Evolutionary conservation across 2,888 invertebrate genomes (phyloP).

Genomic region (Drosophila subsilvestris): DNA sequence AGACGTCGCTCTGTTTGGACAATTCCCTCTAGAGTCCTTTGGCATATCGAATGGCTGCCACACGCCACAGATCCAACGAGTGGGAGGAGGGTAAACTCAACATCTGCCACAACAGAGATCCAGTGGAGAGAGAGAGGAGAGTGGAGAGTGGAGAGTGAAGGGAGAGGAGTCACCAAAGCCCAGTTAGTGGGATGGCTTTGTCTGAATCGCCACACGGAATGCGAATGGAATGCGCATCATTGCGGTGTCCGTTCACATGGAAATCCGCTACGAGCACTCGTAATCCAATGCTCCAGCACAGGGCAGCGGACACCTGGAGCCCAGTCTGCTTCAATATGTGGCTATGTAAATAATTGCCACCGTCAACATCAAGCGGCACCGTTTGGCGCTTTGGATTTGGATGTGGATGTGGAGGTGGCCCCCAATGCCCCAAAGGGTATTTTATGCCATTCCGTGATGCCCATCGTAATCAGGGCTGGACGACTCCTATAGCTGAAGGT

Average conservation of each 20-base stretch:
- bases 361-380: constrained; percentile 48
- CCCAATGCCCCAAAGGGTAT: constrained; percentile 91
- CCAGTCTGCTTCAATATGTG: constrained; percentile 25
- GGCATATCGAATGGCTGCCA: background rate
- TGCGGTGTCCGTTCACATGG: constrained; percentile 84
- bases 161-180: constrained; percentile 89
- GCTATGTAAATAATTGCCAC: constrained; percentile 46
- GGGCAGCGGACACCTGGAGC: background rate
- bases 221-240: constrained; percentile 82
- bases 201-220: constrained; percentile 88
- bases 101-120: constrained; percentile 12
- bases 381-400: constrained; percentile 84
- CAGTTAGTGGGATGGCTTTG: constrained; percentile 89
- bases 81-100: background rate
- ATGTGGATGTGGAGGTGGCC: no score
- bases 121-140: constrained; percentile 85
- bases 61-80: background rate
- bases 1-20: constrained; percentile 28
- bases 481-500: constrained; percentile 19
- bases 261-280: constrained; percentile 90
- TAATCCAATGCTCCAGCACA: constrained; percentile 88
- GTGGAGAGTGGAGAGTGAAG: no score
- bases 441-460: constrained; percentile 92
- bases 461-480: constrained; percentile 87
- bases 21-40: background rate